These are phyloP conservation scores for Oscheius sp. DNA, from an alignment of 2,888 invertebrate genomes.

Conservation along the genomic window DNA sequence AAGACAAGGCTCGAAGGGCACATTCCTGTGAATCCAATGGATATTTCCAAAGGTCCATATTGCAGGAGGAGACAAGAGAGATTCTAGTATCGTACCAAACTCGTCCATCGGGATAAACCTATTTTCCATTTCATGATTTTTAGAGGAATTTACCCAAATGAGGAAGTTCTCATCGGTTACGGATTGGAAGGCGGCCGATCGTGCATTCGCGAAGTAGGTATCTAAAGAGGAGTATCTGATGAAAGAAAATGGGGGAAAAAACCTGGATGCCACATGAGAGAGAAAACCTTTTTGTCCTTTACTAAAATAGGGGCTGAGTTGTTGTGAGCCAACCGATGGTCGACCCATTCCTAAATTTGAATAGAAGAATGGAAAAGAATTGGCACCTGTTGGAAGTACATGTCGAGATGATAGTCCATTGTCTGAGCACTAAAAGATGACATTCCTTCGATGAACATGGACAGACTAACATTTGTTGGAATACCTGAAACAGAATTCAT, in stretches of 20 bases:
- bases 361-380: not conserved
- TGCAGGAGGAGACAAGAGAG: conserved; percentile 56
- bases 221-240: conserved; percentile 49
- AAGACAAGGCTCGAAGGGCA: conserved; percentile 73
- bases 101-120: conserved; percentile 67
- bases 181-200: conserved; percentile 60
- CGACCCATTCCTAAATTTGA: conserved; percentile 61
- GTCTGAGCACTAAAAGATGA: conserved; percentile 69
- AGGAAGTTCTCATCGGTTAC: conserved; percentile 64
- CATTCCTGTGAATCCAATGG: conserved; percentile 73
- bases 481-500: too few relatives aligned
- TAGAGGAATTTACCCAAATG: conserved; percentile 70
- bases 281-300: conserved; percentile 61
- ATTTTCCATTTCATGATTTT: too few relatives aligned
- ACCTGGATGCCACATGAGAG: conserved; percentile 62
- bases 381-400: conserved; percentile 66
- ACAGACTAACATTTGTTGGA: conserved; percentile 69
- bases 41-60: conserved; percentile 60
- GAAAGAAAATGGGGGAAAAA: not conserved
- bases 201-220: conserved; percentile 66
- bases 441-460: conserved; percentile 70
- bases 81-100: conserved; percentile 67
- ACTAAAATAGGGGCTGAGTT: conserved; percentile 64
- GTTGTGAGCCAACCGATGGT: conserved; percentile 64
- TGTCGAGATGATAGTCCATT: conserved; percentile 70